phyloP scores from a whole-genome alignment of 2,888 invertebrate species.

The Lydus trimaculatus region DNA sequence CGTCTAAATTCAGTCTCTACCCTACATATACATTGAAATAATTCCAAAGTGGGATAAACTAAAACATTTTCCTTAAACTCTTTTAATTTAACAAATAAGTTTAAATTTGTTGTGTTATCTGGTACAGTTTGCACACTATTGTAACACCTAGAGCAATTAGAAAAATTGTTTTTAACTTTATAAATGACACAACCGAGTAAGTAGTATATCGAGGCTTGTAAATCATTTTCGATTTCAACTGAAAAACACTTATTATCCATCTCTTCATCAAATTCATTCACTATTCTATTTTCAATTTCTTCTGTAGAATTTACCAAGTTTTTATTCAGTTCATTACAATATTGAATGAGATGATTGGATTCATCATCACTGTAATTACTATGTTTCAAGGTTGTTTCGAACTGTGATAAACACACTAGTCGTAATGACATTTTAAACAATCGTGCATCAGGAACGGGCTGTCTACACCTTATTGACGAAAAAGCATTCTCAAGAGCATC shows the following conservation, averaged over 20 bases:
- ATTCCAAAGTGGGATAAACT: not conserved
- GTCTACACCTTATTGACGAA: not conserved
- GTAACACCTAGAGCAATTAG: not conserved
- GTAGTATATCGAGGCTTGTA: not conserved
- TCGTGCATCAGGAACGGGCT: not conserved
- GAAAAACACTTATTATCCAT: not conserved
- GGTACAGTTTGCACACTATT: conserved; percentile 2
- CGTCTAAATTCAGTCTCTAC: not conserved
- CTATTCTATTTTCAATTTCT: not conserved
- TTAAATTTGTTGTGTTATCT: not conserved
- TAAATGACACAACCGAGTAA: not conserved
- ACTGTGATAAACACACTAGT: too few species aligned
- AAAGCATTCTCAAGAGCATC: conserved; percentile 13
- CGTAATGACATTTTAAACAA: too few species aligned
- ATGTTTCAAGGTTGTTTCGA: too few species aligned
- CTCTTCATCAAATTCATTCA: not conserved
- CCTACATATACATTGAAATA: conserved; percentile 1
- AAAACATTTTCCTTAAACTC: not conserved
- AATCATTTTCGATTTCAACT: too few species aligned
- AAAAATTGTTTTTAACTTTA: not conserved
- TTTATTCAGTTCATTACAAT: not conserved
- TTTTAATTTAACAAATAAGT: not conserved
- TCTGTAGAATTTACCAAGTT: not conserved
- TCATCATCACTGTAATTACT: too few species aligned
- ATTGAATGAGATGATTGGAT: too few species aligned